Evolutionary conservation across 2,797 vertebrate species (phyloP).

Genomic region (Antennarius maculatus): DNA sequence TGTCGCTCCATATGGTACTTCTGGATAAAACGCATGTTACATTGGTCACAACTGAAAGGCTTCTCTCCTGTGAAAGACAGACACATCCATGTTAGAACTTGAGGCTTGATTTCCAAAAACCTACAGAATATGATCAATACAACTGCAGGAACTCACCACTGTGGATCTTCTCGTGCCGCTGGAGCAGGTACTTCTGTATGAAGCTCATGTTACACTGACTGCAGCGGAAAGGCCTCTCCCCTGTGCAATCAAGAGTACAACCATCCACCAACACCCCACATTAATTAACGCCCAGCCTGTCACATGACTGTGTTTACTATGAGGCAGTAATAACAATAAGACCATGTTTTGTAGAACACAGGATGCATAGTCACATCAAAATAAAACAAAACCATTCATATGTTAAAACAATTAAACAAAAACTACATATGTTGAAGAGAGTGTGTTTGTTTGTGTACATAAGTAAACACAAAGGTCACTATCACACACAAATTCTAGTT

Average conservation of each 20-base stretch:
- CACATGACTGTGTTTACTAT: background rate
- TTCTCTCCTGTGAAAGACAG: slow-evolving; percentile 87
- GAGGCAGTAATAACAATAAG: background rate
- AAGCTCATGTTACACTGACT: slow-evolving; percentile 99
- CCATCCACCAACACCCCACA: slow-evolving; percentile 51
- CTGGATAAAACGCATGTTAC: slow-evolving; percentile 99
- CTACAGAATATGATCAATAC: too few species aligned
- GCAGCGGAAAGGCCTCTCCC: slow-evolving; percentile 98
- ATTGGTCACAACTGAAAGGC: slow-evolving; percentile 98
- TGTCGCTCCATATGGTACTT: slow-evolving; percentile 99
- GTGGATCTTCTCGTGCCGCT: slow-evolving; percentile 98
- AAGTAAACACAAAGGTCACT: background rate
- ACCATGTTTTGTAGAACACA: background rate
- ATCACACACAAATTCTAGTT: background rate
- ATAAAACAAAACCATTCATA: background rate
- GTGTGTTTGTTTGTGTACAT: background rate
- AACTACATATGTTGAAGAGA: background rate
- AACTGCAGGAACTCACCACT: slow-evolving; percentile 81
- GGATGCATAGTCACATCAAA: background rate
- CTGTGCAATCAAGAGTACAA: slow-evolving; percentile 80
- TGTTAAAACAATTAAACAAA: background rate
- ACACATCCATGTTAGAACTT: background rate
- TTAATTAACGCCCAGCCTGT: slow-evolving; percentile 55
- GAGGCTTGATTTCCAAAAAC: too few species aligned
- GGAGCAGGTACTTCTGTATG: slow-evolving; percentile 98